phyloP scores from a whole-genome alignment of 2,113 vertebrate species.

The Psettodes erumei region DNA sequence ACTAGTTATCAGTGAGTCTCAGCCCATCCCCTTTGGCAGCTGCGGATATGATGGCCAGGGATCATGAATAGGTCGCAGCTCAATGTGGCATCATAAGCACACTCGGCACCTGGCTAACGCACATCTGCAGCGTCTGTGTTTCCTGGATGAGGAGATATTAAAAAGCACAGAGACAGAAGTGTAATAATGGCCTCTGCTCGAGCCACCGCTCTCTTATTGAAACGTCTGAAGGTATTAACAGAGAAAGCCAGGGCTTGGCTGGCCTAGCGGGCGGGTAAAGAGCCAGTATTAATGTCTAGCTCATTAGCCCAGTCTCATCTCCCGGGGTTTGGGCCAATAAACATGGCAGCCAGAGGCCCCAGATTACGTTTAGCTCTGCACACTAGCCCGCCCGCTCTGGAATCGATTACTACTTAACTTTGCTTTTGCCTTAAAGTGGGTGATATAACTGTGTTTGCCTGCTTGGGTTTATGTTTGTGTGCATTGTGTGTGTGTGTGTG shows the following conservation, averaged over 20 bases:
- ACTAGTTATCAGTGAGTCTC: slow-evolving; percentile 16
- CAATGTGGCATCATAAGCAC: slow-evolving; percentile 56
- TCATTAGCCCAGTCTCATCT: slow-evolving; percentile 90
- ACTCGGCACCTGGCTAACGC: slow-evolving; percentile 52
- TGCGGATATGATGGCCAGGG: slow-evolving; percentile 33
- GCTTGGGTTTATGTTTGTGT: slow-evolving; percentile 13
- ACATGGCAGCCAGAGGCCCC: slow-evolving; percentile 78
- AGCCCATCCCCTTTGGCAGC: not conserved
- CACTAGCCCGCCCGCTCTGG: slow-evolving; percentile 54
- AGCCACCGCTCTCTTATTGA: slow-evolving; percentile 80
- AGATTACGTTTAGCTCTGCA: slow-evolving; percentile 77
- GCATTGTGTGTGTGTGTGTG: too few relatives aligned
- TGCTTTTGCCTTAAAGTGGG: slow-evolving; percentile 59
- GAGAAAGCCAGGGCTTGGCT: slow-evolving; percentile 75
- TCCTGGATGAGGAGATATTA: slow-evolving; percentile 77
- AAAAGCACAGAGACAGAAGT: slow-evolving; percentile 78
- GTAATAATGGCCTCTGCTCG: slow-evolving; percentile 78
- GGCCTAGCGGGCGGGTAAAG: slow-evolving; percentile 62
- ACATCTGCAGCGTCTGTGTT: slow-evolving; percentile 64
- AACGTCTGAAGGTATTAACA: slow-evolving; percentile 81
- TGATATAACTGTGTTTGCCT: slow-evolving; percentile 40
- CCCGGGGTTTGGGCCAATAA: slow-evolving; percentile 84
- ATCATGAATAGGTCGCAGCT: slow-evolving; percentile 54
- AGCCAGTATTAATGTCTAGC: slow-evolving; percentile 87
- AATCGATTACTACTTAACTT: slow-evolving; percentile 72